These are phyloP conservation scores for Cephonodes hylas DNA, from an alignment of 2,888 invertebrate species.

Conservation along the genomic window DNA sequence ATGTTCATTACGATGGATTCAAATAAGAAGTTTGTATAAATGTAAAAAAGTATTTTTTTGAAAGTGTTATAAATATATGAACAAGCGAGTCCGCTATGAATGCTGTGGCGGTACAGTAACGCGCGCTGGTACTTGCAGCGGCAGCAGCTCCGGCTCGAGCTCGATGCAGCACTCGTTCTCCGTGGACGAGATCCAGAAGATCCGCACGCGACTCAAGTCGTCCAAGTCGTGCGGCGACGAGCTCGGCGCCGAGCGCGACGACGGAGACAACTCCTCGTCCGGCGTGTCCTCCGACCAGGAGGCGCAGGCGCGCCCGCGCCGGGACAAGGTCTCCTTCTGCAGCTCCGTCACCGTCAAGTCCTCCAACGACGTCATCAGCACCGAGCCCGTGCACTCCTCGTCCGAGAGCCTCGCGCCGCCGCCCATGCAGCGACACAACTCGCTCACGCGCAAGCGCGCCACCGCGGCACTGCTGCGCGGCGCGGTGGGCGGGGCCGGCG, in stretches of 20 bases:
- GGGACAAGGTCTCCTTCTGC: slow-evolving; percentile 77
- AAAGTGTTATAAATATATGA: no score
- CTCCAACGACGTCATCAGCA: slow-evolving; percentile 76
- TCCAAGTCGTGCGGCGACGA: slow-evolving; percentile 94
- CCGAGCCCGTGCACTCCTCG: slow-evolving; percentile 76
- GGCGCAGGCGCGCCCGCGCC: slow-evolving; percentile 57
- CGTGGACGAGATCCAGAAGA: slow-evolving; percentile 94
- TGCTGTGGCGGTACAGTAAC: not conserved
- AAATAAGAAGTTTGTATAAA: no score
- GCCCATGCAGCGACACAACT: slow-evolving; percentile 82
- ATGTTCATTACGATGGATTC: no score
- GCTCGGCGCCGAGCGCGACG: slow-evolving; percentile 83
- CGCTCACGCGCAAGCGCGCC: slow-evolving; percentile 82
- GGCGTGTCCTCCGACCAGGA: slow-evolving; percentile 94
- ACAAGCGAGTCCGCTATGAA: not conserved
- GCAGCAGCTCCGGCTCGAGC: slow-evolving; percentile 87
- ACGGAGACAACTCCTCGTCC: slow-evolving; percentile 93
- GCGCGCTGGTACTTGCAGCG: slow-evolving; percentile 62
- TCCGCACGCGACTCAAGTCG: slow-evolving; percentile 90
- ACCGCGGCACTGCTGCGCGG: slow-evolving; percentile 80
- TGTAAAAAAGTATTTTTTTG: no score
- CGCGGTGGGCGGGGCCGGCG: slow-evolving; percentile 49
- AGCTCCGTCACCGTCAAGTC: slow-evolving; percentile 76
- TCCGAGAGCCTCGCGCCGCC: slow-evolving; percentile 68
- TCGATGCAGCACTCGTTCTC: slow-evolving; percentile 92